Evolutionary conservation across 2,113 vertebrate genomes (phyloP).

Genomic region (Pipa parva): DNA sequence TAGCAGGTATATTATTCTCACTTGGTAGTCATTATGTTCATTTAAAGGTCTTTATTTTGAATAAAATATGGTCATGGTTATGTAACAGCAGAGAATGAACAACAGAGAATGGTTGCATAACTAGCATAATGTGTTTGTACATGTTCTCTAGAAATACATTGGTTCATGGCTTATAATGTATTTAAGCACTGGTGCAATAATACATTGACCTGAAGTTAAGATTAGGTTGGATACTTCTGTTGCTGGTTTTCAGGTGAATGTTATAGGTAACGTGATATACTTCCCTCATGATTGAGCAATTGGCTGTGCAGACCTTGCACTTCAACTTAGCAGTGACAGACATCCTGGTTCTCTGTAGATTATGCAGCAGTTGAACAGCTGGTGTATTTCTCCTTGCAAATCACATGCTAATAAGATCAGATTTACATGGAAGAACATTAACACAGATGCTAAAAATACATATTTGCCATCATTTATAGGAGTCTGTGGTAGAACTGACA

Average conservation of each 20-base stretch:
- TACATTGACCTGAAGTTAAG: slow-evolving; percentile 39
- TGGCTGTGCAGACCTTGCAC: slow-evolving; percentile 29
- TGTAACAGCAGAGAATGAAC: too few species aligned
- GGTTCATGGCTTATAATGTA: slow-evolving; percentile 26
- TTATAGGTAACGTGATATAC: neutral
- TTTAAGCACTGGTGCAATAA: slow-evolving; percentile 1
- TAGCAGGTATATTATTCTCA: too few species aligned
- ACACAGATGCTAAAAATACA: slow-evolving; percentile 25
- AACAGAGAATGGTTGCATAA: too few species aligned
- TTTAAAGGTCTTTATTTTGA: too few species aligned
- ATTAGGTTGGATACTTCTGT: slow-evolving; percentile 43
- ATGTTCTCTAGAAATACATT: too few species aligned
- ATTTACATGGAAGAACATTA: slow-evolving; percentile 32
- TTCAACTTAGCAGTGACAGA: slow-evolving; percentile 28
- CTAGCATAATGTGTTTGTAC: too few species aligned
- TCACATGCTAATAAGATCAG: slow-evolving; percentile 36
- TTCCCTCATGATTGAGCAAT: slow-evolving; percentile 31
- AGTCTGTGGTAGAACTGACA: too few species aligned
- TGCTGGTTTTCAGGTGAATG: slow-evolving; percentile 25
- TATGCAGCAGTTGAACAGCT: slow-evolving; percentile 34
- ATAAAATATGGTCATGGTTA: too few species aligned
- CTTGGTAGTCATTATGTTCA: too few species aligned
- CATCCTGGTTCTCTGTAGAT: slow-evolving; percentile 14
- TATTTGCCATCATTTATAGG: slow-evolving; percentile 20
- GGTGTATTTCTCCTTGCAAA: slow-evolving; percentile 30